A percentile compares a stretch with the other conserved stretches of the same genome.
These are phyloP conservation scores for Pteronura brasiliensis DNA, from an alignment of 2,113 vertebrate genomes.

Conservation along the genomic window DNA sequence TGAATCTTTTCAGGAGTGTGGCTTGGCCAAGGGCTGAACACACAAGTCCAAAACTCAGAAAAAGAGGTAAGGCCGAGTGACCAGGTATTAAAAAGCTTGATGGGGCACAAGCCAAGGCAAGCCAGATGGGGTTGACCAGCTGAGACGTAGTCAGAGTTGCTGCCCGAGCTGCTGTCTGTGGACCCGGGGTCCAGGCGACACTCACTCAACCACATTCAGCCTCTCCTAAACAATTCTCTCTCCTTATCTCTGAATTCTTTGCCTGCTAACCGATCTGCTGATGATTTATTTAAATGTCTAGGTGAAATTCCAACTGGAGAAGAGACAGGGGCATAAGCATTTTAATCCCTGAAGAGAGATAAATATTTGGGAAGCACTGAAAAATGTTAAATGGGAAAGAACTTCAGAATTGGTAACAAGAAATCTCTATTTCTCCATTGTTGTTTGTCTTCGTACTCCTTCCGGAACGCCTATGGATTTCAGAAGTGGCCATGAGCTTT, in stretches of 20 bases:
- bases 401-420: background rate
- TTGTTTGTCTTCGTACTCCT: background rate
- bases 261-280: background rate
- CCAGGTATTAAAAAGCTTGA: background rate
- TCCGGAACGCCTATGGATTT: background rate
- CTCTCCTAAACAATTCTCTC: background rate
- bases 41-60: background rate
- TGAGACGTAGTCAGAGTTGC: background rate
- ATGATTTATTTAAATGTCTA: background rate
- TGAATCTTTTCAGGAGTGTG: background rate
- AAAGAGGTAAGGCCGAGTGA: background rate
- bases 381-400: background rate
- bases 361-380: background rate
- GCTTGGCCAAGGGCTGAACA: background rate
- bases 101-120: accelerated
- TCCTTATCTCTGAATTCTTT: background rate
- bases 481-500: background rate
- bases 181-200: accelerated
- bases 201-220: accelerated
- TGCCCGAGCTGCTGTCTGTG: accelerated
- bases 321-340: background rate
- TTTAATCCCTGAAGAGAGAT: background rate
- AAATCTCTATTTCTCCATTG: background rate
- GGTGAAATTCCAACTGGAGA: background rate
- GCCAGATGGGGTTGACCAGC: background rate